Conservation (phyloP, 2,113 vertebrate genomes). For the Podarcis raffonei region DNA sequence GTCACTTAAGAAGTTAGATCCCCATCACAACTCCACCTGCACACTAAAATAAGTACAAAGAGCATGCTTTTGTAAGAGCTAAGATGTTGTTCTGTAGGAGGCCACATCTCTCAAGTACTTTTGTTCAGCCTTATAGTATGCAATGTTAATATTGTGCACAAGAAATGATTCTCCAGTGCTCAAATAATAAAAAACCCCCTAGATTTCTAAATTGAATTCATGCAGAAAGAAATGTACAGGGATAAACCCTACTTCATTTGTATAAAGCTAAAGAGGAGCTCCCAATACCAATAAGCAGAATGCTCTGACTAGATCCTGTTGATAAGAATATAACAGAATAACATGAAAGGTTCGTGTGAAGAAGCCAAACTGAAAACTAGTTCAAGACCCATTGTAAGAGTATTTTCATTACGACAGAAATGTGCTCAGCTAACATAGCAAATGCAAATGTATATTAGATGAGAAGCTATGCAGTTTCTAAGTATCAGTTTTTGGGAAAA, state of each 20-base stretch:
- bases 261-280: background rate
- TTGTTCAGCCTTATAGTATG: background rate
- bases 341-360: background rate
- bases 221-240: background rate
- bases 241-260: background rate
- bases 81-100: background rate
- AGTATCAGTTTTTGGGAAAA: background rate
- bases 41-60: background rate
- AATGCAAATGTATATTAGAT: background rate
- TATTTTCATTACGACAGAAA: background rate
- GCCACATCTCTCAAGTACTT: background rate
- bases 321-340: background rate
- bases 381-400: background rate
- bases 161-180: background rate
- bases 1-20: background rate
- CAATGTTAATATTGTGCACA: background rate
- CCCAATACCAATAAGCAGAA: background rate
- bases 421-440: constrained; percentile 22
- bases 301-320: background rate
- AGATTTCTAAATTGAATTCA: background rate
- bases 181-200: too few relatives aligned
- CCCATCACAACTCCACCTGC: background rate
- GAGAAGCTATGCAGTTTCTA: background rate
- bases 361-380: background rate
- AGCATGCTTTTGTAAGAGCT: background rate